Conservation (phyloP, 1,140 invertebrate species). For the Teleopsis dalmanni region DNA sequence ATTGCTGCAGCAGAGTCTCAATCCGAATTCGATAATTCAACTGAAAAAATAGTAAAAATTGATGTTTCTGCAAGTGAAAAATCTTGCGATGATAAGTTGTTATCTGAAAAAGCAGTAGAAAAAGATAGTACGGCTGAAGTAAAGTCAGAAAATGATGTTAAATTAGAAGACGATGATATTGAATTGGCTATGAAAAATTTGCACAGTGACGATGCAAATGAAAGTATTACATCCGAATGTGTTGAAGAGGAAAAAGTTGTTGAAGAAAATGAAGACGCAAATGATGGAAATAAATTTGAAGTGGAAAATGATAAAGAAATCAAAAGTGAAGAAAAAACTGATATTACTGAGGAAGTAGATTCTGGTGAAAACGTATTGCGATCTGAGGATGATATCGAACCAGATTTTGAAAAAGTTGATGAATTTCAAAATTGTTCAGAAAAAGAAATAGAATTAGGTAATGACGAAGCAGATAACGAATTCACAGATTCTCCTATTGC, state of each 20-base stretch:
- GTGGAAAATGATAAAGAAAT: not conserved
- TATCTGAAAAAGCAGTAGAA: conserved; percentile 9
- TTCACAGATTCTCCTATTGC: too few species aligned
- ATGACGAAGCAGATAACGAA: not conserved
- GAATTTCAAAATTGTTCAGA: not conserved
- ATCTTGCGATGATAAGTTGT: not conserved
- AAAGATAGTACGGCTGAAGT: conserved; percentile 9
- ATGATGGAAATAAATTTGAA: not conserved
- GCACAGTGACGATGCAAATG: conserved; percentile 23
- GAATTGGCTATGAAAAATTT: conserved; percentile 30
- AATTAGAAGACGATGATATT: conserved; percentile 30
- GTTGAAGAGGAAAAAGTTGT: not conserved
- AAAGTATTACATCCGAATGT: conserved; percentile 6
- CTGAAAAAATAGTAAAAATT: conserved; percentile 4
- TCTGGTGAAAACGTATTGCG: not conserved
- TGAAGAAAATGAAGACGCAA: not conserved
- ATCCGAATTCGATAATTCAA: conserved; percentile 5
- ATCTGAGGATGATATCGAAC: not conserved
- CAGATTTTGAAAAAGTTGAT: not conserved
- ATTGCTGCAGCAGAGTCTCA: not conserved
- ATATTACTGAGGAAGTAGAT: not conserved
- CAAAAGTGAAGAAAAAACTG: not conserved
- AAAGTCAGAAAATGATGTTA: conserved; percentile 6
- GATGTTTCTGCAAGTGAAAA: conserved; percentile 6
- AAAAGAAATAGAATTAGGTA: not conserved